Evolutionary conservation across 2,888 invertebrate genomes (phyloP), one percentile per base, ranked within the genome.

Genomic region (Stenoptilia bipunctidactyla): DNA sequence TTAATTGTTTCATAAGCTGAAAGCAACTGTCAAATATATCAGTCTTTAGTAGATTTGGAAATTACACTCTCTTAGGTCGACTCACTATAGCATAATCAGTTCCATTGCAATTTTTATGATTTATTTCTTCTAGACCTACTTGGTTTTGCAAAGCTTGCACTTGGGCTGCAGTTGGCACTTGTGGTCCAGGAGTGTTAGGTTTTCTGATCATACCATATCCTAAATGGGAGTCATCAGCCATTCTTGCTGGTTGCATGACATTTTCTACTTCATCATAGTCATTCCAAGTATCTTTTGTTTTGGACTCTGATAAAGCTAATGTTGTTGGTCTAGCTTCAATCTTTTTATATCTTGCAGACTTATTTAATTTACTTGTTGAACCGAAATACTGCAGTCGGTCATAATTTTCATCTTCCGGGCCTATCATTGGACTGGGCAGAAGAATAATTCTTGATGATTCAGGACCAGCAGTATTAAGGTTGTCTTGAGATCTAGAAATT

Each of bases 331-430:
- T 74, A 1, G 87, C 83, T 39, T 88, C 86, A 40, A 92, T 88
- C 46, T 90, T 90, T 58, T 91, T 92, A 58, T 93, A 93, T 13
- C 66, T 60, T 1, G 83, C 77, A 46, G 89, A 90, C 40, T 87
- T 86, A 56, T 85, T 87, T 43, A 86, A 67, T 70, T 90, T 91
- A 48, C 89, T 89, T 42, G 90, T 89, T 0, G 92, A 90, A 9
- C 92, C 92, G 58, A 94, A 90, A 61, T 92, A 92, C 58, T 93
- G 91, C 42, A 94, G 69, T 45, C 90, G 90, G 65, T 94, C 93
- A 68, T 94, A 94, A 57, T 89, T 89, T 44, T 87, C 85, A 56
- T 87, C 85, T 45, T 83, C 84, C 14, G 84, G 82, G 41, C 79
- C 83, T 13, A 83, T 70, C 33, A 69, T 66, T 40, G 80, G 77